Base-by-base conservation (phyloP, 2,888 invertebrate species). In the Eupithecia vulgata region DNA sequence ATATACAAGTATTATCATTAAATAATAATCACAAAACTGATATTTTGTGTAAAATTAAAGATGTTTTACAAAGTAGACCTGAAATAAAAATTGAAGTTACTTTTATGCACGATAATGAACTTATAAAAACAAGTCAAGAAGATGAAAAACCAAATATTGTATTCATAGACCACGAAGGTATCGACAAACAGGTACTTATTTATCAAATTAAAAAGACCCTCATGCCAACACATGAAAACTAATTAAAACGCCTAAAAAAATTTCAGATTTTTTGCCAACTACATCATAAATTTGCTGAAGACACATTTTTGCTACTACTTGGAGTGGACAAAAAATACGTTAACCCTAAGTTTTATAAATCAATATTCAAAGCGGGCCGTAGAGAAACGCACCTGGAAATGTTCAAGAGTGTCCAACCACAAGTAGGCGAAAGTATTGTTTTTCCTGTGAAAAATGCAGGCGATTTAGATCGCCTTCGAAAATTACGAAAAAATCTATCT, bases 361-460 rank as follows among this genome's bases (percentile, higher is more conserved):
- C 72, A 48, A 66, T 69, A 59, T 72, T 72, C 4, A 25, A 35
- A 37, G 59, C 66, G 17, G 68, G 68, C 21, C 59, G 45, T n/a
- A 45, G 30, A 37, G 68, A 10, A 48, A 30, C 21, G 34, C 45
- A 66, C 45, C 45, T 72, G 17, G 68, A 57, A 48, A 42, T 72
- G 25, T 69, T 69, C 25, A 69, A 65, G 45, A 35, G 59, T 25
- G n/a, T 68, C 7, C 65, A 69, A 35, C 59, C 34, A 42, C 68
- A 72, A 59, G 68, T 48, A 59, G 15, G 59, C 42, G 61, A 72
- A 59, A 81, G 81, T 1, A 82, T 83, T 42, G 82, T 82, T 0
- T 78, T 85, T 5, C 81, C 86, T 13, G 80, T 87, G 0, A 80
- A 82, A 25, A 80, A 79, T 0, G 52, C 71, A 45, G 81, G 82